Evolutionary conservation across 2,888 invertebrate species (phyloP).

Genomic region (Andrena fulva): DNA sequence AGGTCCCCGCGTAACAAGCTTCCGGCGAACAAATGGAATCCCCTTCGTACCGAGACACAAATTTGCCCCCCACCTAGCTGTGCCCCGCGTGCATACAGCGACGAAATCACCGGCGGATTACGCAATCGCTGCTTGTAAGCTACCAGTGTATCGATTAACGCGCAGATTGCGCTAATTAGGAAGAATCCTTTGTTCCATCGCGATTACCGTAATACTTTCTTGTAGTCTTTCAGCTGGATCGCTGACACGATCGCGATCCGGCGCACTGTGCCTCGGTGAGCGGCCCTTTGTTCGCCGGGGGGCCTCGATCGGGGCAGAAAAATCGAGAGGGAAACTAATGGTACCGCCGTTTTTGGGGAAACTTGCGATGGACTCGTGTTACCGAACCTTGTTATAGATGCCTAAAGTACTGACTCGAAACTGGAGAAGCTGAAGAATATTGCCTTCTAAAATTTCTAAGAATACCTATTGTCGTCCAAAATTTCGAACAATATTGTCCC

Average conservation of each 20-base stretch:
- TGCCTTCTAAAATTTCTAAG: too few species aligned
- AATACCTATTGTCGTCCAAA: too few species aligned
- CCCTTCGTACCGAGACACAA: too few species aligned
- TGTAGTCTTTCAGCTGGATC: background rate
- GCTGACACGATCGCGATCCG: background rate
- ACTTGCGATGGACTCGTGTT: too few species aligned
- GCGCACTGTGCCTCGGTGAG: background rate
- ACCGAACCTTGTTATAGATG: too few species aligned
- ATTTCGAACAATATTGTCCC: too few species aligned
- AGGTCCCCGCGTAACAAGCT: constrained; percentile 34
- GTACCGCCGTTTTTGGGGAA: too few species aligned
- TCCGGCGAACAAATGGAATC: constrained; percentile 12
- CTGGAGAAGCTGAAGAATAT: too few species aligned
- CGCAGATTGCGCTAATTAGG: constrained; percentile 1
- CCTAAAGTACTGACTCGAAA: too few species aligned
- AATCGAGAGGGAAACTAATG: background rate
- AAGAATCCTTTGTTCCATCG: constrained; percentile 1
- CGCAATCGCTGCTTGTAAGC: constrained; percentile 11
- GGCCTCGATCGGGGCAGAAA: background rate
- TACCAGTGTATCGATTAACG: constrained; percentile 1
- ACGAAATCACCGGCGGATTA: constrained; percentile 15
- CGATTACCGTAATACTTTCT: background rate
- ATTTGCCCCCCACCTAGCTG: too few species aligned
- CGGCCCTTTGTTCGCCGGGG: background rate
- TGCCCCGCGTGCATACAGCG: background rate